Conservation (phyloP, 2,888 invertebrate genomes). For the Brachypalpus laphriformis region DNA sequence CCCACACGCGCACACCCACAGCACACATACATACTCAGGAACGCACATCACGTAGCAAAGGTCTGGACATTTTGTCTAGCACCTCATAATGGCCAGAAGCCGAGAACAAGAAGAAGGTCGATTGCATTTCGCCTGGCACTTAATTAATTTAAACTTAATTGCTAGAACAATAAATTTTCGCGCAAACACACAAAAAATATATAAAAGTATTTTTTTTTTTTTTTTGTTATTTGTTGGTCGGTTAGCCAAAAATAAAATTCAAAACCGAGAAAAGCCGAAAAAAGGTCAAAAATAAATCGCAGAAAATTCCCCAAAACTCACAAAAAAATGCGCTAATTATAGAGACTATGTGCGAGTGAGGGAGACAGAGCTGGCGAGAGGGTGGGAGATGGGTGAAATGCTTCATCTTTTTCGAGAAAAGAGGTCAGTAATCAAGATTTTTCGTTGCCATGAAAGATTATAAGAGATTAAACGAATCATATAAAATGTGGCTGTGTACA, state of each 20-base stretch:
- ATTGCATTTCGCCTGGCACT: constrained; percentile 78
- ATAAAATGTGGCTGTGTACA: constrained; percentile 55
- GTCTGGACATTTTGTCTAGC: constrained; percentile 77
- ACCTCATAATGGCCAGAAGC: constrained; percentile 55
- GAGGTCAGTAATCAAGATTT: constrained; percentile 73
- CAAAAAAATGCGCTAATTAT: constrained; percentile 41
- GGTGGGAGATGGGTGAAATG: neutral
- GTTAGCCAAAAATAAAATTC: constrained; percentile 64
- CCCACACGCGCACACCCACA: constrained; percentile 67
- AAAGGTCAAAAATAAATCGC: constrained; percentile 72
- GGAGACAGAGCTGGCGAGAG: neutral
- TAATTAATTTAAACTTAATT: constrained; percentile 71
- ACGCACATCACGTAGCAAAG: constrained; percentile 24
- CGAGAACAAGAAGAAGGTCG: constrained; percentile 80
- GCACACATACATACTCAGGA: neutral
- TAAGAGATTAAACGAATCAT: constrained; percentile 71
- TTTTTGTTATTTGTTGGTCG: constrained; percentile 21
- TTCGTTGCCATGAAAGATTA: constrained; percentile 72
- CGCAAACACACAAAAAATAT: constrained; percentile 6
- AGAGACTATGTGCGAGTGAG: constrained; percentile 7
- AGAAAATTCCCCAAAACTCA: constrained; percentile 57
- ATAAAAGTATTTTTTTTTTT: constrained; percentile 9
- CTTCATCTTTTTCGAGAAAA: constrained; percentile 45
- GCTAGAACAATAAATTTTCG: constrained; percentile 66
- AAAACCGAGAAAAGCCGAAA: constrained; percentile 53